A percentile compares a stretch with the other conserved stretches of the same genome.
These are phyloP conservation scores for Xenus cinereus DNA, from an alignment of 2,113 vertebrate species.

Conservation along the genomic window DNA sequence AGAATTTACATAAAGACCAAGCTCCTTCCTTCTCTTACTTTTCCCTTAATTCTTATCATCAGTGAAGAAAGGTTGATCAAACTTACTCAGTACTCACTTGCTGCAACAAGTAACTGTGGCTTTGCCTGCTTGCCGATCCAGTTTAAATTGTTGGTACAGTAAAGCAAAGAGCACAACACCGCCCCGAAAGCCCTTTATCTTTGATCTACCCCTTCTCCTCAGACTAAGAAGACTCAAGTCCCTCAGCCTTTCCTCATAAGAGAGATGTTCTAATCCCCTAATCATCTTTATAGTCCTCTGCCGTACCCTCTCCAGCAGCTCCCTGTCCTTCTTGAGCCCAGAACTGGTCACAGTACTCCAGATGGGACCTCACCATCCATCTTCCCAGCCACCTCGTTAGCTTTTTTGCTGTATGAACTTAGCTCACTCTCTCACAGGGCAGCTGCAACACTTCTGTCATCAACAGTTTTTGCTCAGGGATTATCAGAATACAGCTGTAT, in stretches of 20 bases:
- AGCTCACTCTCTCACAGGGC: background rate
- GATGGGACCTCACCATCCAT: too few species aligned
- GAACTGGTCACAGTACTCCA: too few species aligned
- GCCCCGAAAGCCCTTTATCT: too few species aligned
- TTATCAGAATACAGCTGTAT: background rate
- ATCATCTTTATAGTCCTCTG: too few species aligned
- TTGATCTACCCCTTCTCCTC: background rate
- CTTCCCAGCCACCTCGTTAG: background rate
- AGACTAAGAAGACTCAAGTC: too few species aligned
- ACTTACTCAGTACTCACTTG: background rate
- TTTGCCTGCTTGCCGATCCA: background rate
- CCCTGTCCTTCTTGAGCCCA: too few species aligned
- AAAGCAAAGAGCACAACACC: rapidly evolving
- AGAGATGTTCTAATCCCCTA: too few species aligned
- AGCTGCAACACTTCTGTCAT: background rate
- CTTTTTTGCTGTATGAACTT: background rate
- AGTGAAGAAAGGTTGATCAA: background rate
- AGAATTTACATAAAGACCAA: background rate
- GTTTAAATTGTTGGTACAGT: background rate
- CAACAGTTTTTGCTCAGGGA: background rate
- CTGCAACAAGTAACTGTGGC: background rate
- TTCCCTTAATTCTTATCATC: too few species aligned
- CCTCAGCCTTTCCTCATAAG: too few species aligned
- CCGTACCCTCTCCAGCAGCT: too few species aligned
- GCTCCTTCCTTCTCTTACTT: background rate